Evolutionary conservation across 2,888 invertebrate species (phyloP).

Genomic region (Calameuta idolon): DNA sequence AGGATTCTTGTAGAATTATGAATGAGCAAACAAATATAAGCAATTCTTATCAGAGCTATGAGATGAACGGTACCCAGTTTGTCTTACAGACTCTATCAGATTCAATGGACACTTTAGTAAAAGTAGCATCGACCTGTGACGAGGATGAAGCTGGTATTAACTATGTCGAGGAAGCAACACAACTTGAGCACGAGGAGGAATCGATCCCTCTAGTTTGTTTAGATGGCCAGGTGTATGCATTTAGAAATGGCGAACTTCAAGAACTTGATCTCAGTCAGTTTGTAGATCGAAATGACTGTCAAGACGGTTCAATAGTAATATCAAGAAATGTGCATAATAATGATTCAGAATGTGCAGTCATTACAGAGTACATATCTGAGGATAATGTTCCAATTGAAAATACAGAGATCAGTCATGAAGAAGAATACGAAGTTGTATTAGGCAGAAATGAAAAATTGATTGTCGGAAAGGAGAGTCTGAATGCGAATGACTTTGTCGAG

Average conservation of each 20-base stretch:
- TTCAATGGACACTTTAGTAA: conserved; percentile 30
- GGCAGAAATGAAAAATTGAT: conserved; percentile 19
- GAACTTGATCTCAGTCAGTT: conserved; percentile 46
- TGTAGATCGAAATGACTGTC: conserved; percentile 33
- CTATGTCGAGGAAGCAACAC: conserved; percentile 26
- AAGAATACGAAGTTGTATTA: conserved; percentile 36
- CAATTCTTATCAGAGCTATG: conserved; percentile 49
- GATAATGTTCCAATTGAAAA: conserved; percentile 32
- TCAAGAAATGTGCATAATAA: conserved; percentile 37
- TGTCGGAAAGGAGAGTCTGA: conserved; percentile 37
- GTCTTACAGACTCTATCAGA: conserved; percentile 47
- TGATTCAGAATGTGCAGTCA: conserved; percentile 14
- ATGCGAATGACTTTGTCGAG: conserved; percentile 69
- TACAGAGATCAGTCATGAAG: conserved; percentile 27
- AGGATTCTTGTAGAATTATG: conserved; percentile 32
- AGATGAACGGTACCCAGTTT: conserved; percentile 56
- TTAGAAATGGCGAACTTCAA: conserved; percentile 52
- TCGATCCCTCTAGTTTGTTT: conserved; percentile 52
- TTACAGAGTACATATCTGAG: conserved; percentile 29
- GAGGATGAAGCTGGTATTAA: conserved; percentile 34
- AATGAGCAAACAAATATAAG: conserved; percentile 40
- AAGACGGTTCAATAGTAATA: conserved; percentile 27
- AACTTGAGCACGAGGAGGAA: conserved; percentile 40
- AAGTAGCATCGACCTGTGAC: conserved; percentile 26
- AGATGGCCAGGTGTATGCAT: conserved; percentile 54